A percentile compares a stretch with the other conserved stretches of the same genome.
phyloP scores from a whole-genome alignment of 1,140 invertebrate species.

The Zaprionus nigranus region DNA sequence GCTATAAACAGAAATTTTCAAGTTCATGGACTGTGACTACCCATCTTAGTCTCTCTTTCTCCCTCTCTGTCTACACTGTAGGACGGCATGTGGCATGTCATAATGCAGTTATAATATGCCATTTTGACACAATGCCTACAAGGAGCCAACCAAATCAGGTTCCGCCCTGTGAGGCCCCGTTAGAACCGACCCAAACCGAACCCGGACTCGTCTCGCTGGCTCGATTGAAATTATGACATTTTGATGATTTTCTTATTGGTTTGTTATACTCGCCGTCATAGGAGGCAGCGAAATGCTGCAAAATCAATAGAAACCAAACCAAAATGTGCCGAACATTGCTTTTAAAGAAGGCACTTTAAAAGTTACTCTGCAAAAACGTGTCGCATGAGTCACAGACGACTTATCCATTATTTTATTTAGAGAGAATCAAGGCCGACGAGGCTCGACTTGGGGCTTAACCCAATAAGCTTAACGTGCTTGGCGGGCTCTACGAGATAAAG shows the following conservation, averaged over 20 bases:
- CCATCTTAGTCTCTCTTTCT: constrained; percentile 7
- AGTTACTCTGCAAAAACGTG: constrained; percentile 21
- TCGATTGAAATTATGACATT: constrained; percentile 83
- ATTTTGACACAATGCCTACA: constrained; percentile 47
- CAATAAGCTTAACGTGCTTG: constrained; percentile 54
- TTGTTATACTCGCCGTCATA: constrained; percentile 56
- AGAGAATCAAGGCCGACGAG: constrained; percentile 34
- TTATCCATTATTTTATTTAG: constrained; percentile 38
- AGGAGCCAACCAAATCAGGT: constrained; percentile 3
- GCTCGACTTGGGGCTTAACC: constrained; percentile 28
- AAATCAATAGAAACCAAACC: constrained; percentile 37
- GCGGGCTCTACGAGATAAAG: constrained; percentile 32
- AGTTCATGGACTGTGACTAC: constrained; percentile 61
- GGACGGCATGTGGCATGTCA: constrained; percentile 69
- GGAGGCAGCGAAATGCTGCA: constrained; percentile 5
- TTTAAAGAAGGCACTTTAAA: constrained; percentile 41
- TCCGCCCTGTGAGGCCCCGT: neutral
- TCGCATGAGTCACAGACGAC: constrained; percentile 30
- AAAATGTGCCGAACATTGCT: neutral
- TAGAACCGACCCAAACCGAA: neutral
- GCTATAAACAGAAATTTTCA: constrained; percentile 57
- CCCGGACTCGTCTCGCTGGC: constrained; percentile 1
- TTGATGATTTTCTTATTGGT: constrained; percentile 83
- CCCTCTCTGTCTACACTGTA: neutral
- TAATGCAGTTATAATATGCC: constrained; percentile 80